phyloP scores from a whole-genome alignment of 1,140 invertebrate genomes.

The Drosophila ambigua region DNA sequence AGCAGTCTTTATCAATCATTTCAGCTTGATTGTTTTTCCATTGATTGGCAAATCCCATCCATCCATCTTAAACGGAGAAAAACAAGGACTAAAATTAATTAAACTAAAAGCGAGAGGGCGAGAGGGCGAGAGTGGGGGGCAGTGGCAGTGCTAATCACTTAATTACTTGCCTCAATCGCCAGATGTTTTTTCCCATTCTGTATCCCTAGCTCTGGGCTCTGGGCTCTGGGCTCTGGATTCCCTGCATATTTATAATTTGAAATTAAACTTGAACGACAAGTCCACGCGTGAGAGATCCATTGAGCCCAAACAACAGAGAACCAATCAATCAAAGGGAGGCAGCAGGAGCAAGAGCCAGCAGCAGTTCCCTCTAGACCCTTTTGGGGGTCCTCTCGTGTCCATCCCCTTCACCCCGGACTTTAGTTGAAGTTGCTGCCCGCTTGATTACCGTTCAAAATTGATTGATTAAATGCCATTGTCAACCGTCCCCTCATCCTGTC shows the following conservation, averaged over 20 bases:
- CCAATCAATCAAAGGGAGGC: constrained; percentile 71
- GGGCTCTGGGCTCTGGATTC: neutral
- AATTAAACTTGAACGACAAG: constrained; percentile 67
- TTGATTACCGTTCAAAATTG: constrained; percentile 82
- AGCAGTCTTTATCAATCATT: constrained; percentile 26
- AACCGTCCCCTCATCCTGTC: constrained; percentile 38
- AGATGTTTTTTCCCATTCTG: constrained; percentile 57
- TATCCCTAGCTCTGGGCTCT: neutral
- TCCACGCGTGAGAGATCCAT: constrained; percentile 63
- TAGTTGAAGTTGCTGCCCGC: constrained; percentile 72
- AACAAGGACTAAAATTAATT: constrained; percentile 66
- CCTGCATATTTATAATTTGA: constrained; percentile 76
- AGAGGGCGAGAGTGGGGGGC: too few relatives aligned
- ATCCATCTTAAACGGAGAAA: constrained; percentile 18
- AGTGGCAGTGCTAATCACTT: constrained; percentile 46
- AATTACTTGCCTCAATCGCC: constrained; percentile 63
- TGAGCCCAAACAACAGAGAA: constrained; percentile 48
- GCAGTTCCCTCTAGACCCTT: constrained; percentile 30
- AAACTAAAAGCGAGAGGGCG: constrained; percentile 48
- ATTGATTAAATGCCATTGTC: constrained; percentile 81
- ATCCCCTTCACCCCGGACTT: constrained; percentile 75
- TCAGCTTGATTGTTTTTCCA: constrained; percentile 29
- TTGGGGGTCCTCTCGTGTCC: constrained; percentile 30
- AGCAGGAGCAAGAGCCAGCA: neutral
- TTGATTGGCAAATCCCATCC: constrained; percentile 26